These are phyloP conservation scores for Raja brachyura DNA, from an alignment of 2,113 vertebrate species.

Conservation along the genomic window DNA sequence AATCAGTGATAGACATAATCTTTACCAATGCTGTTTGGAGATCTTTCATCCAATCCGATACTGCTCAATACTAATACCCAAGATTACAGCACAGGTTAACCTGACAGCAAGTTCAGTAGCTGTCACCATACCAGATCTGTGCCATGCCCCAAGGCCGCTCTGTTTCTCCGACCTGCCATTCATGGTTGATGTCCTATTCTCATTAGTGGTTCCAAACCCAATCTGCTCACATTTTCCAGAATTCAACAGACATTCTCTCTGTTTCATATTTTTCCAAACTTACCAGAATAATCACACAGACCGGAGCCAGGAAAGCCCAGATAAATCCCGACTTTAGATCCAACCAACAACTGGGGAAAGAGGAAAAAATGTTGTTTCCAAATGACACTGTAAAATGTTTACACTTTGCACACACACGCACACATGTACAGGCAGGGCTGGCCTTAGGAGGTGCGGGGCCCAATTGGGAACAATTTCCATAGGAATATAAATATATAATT, in stretches of 20 bases:
- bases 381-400: neutral
- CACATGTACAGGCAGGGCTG: too few relatives aligned
- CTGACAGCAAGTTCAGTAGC: neutral
- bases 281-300: neutral
- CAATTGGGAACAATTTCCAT: too few relatives aligned
- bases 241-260: neutral
- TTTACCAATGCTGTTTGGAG: neutral
- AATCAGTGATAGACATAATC: neutral
- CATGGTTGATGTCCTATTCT: too few relatives aligned
- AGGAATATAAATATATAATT: too few relatives aligned
- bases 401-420: too few relatives aligned
- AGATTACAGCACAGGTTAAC: neutral
- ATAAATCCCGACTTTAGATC: neutral
- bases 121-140: neutral
- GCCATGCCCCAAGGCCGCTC: too few relatives aligned
- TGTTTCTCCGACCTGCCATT: too few relatives aligned
- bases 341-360: constrained; percentile 5
- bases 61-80: neutral
- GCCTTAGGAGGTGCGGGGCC: too few relatives aligned
- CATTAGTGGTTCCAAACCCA: too few relatives aligned
- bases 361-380: neutral
- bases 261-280: neutral
- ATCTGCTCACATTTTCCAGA: too few relatives aligned
- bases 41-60: neutral
- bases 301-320: neutral